Base-by-base conservation (phyloP, 1,140 invertebrate genomes). In the Eulimnadia texana region DNA sequence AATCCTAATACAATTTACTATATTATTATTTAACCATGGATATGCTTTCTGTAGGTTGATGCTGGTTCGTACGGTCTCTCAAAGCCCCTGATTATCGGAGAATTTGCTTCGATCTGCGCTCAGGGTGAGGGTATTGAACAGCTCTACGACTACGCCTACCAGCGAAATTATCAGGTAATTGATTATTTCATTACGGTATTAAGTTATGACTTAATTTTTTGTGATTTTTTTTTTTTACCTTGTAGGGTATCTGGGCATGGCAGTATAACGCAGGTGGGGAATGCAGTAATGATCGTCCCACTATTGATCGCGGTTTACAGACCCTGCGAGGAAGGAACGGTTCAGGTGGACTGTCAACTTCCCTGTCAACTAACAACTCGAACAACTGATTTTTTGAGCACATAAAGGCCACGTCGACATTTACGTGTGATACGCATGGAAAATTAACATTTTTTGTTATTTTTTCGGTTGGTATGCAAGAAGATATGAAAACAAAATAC, bases 51-150 rank as follows among this genome's bases (percentile, higher is more conserved):
- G 11, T 64, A 74, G 71, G 68, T 72, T 13, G 25, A 50, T n/a
- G 49, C 23, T 3, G 13, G 25, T 52, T 67, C 66, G 10, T 74
- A 70, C 58, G 61, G 63, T 6, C 65, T 73, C 0, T 62, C 71
- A 61, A 74, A 74, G 58, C 74, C 73, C 0, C 62, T 73, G 23
- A 67, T 75, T 3, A 71, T 75, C 25, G 73, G 72, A 19, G 74
- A 75, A 64, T 74, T 71, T 57, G 63, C 66, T 1, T 61, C 68
- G 11, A 64, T 66, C 28, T 68, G 69, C 50, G 67, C 69, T 2
- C 67, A 57, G 6, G 67, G 67, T 1, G 68, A 67, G 61, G 62
- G 58, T 13, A 67, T 71, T 11, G 64, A 66, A 28, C 61, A 70
- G 25, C 61, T 73, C n/a, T 73, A 69, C 62, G 65, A 69, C 24